phyloP scores from a whole-genome alignment of 2,797 vertebrate genomes.

The Epinephelus coioides region DNA sequence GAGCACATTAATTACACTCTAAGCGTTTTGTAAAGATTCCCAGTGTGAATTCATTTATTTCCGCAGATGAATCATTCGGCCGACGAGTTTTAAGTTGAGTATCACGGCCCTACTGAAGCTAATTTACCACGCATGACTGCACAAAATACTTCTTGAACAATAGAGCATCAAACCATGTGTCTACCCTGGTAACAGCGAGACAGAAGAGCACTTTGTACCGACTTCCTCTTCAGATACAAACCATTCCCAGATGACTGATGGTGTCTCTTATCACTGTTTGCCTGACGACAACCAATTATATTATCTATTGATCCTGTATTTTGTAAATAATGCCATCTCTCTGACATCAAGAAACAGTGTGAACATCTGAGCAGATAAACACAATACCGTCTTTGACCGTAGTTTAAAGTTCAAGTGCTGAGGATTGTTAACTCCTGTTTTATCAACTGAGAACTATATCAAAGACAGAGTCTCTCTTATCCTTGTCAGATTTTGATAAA shows the following conservation, averaged over 20 bases:
- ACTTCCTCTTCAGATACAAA: not conserved
- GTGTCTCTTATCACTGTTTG: not conserved
- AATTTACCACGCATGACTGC: slow-evolving; percentile 12
- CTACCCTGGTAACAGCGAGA: not conserved
- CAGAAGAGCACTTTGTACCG: not conserved
- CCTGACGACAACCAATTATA: not conserved
- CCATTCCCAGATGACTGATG: not conserved
- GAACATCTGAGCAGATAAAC: not conserved
- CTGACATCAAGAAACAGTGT: not conserved
- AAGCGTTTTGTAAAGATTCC: too few relatives aligned
- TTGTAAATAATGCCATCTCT: not conserved
- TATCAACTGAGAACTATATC: not conserved
- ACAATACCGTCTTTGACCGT: not conserved
- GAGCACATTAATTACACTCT: too few relatives aligned
- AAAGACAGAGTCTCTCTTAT: not conserved
- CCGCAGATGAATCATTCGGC: too few relatives aligned
- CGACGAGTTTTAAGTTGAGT: too few relatives aligned
- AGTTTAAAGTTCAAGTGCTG: not conserved
- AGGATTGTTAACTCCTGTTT: not conserved
- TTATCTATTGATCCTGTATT: not conserved
- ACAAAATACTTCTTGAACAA: not conserved
- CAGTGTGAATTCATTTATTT: too few relatives aligned
- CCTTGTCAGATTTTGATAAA: not conserved
- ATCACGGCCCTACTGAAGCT: not conserved
- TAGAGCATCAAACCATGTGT: slow-evolving; percentile 1